These are phyloP conservation scores for Lithophane ornitopus DNA, from an alignment of 2,888 invertebrate species.

Conservation along the genomic window DNA sequence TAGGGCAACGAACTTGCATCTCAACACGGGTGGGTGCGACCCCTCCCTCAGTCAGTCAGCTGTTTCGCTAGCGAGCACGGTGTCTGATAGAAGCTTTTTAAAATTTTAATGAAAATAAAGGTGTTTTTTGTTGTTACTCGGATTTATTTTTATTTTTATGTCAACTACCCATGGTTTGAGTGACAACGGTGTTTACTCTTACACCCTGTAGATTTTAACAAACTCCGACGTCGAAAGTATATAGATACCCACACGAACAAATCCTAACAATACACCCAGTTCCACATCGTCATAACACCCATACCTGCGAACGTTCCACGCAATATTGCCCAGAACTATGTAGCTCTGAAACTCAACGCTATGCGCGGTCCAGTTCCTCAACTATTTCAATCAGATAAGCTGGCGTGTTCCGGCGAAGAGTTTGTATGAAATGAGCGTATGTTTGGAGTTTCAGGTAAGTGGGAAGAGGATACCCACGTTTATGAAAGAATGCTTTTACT, in stretches of 20 bases:
- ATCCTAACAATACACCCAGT: neutral
- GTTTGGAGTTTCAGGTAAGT: neutral
- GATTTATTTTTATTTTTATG: no score
- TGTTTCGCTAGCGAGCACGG: no score
- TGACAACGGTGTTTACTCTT: no score
- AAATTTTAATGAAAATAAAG: no score
- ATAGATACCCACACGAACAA: neutral
- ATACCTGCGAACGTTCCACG: conserved; percentile 9
- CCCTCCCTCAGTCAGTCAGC: no score
- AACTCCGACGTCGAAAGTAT: no score
- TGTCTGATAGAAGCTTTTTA: no score
- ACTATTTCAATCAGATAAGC: conserved; percentile 53
- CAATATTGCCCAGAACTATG: conserved; percentile 31
- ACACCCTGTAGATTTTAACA: no score
- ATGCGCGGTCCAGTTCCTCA: conserved; percentile 43
- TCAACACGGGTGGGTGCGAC: no score
- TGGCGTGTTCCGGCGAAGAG: conserved; percentile 22
- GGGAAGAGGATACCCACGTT: neutral
- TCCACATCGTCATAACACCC: neutral
- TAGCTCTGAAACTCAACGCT: conserved; percentile 17
- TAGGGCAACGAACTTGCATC: no score
- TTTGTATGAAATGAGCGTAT: conserved; percentile 18
- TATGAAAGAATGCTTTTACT: neutral
- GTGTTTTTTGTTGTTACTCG: no score
- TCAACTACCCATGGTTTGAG: no score